Percentiles rank a stretch among this genome's conserved stretches.
phyloP scores from a whole-genome alignment of 1,140 invertebrate genomes.

The Drosophila elegans region DNA sequence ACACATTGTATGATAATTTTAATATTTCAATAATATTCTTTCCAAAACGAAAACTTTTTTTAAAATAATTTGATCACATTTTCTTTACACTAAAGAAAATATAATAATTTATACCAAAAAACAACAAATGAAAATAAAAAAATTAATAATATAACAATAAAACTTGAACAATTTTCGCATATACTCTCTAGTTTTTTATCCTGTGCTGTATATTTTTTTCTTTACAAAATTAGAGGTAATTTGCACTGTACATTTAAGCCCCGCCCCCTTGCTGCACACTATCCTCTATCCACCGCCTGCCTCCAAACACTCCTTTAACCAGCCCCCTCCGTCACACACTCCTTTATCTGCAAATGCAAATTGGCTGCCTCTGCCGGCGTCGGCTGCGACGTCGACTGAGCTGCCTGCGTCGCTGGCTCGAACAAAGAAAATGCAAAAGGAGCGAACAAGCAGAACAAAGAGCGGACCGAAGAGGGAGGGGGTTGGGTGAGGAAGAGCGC shows the following conservation, averaged over 20 bases:
- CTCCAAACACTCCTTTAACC: conserved; percentile 13
- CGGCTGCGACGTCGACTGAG: conserved; percentile 29
- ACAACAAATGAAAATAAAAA: no score
- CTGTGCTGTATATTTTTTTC: no score
- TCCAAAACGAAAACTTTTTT: no score
- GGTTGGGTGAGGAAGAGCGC: conserved; percentile 7
- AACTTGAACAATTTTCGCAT: no score
- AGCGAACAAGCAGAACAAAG: conserved; percentile 41
- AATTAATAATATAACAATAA: no score
- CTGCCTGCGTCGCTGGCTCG: conserved; percentile 43
- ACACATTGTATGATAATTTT: no score
- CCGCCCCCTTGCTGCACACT: not conserved
- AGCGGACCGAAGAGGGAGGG: not conserved
- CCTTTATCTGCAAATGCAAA: conserved; percentile 33
- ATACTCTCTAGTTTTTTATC: no score
- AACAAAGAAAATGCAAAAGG: conserved; percentile 64
- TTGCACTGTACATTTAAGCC: conserved; percentile 14
- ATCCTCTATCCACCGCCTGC: not conserved
- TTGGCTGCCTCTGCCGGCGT: conserved; percentile 46
- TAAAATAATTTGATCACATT: no score
- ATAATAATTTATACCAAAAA: no score
- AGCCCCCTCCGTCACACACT: conserved; percentile 4
- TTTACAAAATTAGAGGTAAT: not conserved
- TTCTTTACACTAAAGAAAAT: no score
- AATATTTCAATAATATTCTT: no score